Conservation (phyloP, 2,888 invertebrate genomes). For the Dione juno region DNA sequence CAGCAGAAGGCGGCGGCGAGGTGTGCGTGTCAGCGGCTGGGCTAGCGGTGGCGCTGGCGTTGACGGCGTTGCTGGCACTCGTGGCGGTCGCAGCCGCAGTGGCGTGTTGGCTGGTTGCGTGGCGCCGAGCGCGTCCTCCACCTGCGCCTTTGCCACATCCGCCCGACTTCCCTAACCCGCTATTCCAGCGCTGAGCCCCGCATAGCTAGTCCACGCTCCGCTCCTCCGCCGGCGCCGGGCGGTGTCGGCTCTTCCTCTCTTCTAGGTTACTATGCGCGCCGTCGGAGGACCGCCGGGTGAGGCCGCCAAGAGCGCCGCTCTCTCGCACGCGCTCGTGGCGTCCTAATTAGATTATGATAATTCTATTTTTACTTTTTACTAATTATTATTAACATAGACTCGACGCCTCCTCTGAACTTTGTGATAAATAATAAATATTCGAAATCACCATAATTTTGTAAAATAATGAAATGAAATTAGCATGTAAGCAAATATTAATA, state of each 20-base stretch:
- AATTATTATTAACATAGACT: conserved; percentile 73
- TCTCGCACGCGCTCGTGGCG: conserved; percentile 75
- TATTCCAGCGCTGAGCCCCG: conserved; percentile 85
- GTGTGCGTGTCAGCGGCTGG: conserved; percentile 97
- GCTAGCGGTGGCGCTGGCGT: conserved; percentile 94
- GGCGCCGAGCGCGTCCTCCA: conserved; percentile 92
- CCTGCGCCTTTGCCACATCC: conserved; percentile 96
- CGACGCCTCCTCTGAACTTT: conserved; percentile 81
- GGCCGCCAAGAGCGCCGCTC: conserved; percentile 73
- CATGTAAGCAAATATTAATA: conserved; percentile 56
- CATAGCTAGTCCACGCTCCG: conserved; percentile 74
- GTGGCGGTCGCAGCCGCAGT: conserved; percentile 97
- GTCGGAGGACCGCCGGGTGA: conserved; percentile 80
- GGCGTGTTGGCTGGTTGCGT: conserved; percentile 97
- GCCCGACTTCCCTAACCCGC: conserved; percentile 96
- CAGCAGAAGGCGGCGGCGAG: conserved; percentile 86
- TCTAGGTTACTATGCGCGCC: conserved; percentile 71
- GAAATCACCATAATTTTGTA: conserved; percentile 80
- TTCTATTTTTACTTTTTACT: conserved; percentile 61
- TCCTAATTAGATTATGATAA: conserved; percentile 64
- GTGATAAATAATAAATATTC: conserved; percentile 82
- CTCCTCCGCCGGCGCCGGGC: conserved; percentile 82
- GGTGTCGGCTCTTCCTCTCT: conserved; percentile 77
- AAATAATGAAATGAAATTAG: conserved; percentile 72
- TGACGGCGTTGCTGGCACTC: conserved; percentile 94